phyloP scores from a whole-genome alignment of 2,113 vertebrate species.

The Hylia prasina region DNA sequence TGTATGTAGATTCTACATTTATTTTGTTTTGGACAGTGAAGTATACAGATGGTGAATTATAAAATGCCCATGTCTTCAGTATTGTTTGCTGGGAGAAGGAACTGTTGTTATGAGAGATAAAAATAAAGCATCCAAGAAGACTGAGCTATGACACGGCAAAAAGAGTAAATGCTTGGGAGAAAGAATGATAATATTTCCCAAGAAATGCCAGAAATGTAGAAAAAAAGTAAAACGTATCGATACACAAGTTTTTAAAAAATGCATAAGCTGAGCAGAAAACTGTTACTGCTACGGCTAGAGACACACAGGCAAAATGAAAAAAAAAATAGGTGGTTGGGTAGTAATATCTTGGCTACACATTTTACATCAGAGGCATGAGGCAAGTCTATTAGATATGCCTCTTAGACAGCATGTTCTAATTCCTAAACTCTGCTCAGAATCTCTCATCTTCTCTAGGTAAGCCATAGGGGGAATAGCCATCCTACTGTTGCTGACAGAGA shows the following conservation, averaged over 20 bases:
- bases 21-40: constrained; percentile 6
- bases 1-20: constrained; percentile 44
- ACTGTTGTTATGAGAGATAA: background rate
- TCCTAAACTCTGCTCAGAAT: background rate
- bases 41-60: background rate
- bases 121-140: background rate
- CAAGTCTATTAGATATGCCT: background rate
- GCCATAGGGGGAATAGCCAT: background rate
- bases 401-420: background rate
- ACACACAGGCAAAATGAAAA: background rate
- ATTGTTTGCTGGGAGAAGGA: background rate
- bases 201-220: background rate
- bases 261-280: background rate
- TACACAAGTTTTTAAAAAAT: background rate
- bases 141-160: background rate
- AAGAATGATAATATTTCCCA: background rate
- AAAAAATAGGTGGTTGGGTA: background rate
- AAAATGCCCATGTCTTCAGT: background rate
- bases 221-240: background rate
- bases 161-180: background rate
- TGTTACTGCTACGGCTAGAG: background rate
- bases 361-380: background rate
- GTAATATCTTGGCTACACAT: background rate
- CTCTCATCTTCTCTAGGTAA: background rate
- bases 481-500: background rate